Evolutionary conservation across 2,113 vertebrate genomes (phyloP).

Genomic region (Indicator indicator): DNA sequence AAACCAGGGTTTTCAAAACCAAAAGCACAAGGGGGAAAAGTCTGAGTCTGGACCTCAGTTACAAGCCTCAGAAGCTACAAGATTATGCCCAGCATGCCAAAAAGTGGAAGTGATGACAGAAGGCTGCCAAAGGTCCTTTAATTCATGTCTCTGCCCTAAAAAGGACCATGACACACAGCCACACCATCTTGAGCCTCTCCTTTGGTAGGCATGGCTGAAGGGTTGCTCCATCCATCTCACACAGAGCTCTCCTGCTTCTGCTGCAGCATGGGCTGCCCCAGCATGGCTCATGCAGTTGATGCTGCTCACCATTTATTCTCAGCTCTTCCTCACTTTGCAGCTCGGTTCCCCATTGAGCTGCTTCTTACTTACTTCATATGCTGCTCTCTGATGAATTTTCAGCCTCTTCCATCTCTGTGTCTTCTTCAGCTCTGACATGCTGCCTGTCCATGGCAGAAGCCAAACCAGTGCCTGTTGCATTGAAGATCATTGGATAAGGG

Average conservation of each 20-base stretch:
- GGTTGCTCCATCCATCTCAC: not conserved
- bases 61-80: not conserved
- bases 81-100: not conserved
- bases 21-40: not conserved
- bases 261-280: accelerated
- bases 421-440: not conserved
- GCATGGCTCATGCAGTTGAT: not conserved
- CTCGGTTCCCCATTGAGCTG: not conserved
- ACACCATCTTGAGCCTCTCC: not conserved
- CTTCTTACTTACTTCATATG: not conserved
- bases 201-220: not conserved
- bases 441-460: not conserved
- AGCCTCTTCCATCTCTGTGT: not conserved
- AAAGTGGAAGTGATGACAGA: not conserved
- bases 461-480: accelerated
- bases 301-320: not conserved
- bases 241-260: not conserved
- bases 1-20: too few relatives aligned
- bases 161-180: not conserved
- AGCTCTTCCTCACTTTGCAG: not conserved
- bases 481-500: not conserved
- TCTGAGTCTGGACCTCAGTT: not conserved
- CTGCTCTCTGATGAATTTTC: not conserved
- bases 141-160: not conserved
- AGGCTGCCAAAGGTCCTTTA: not conserved